Evolutionary conservation across 2,797 vertebrate species (phyloP).

Genomic region (Pseudomugil gertrudae): DNA sequence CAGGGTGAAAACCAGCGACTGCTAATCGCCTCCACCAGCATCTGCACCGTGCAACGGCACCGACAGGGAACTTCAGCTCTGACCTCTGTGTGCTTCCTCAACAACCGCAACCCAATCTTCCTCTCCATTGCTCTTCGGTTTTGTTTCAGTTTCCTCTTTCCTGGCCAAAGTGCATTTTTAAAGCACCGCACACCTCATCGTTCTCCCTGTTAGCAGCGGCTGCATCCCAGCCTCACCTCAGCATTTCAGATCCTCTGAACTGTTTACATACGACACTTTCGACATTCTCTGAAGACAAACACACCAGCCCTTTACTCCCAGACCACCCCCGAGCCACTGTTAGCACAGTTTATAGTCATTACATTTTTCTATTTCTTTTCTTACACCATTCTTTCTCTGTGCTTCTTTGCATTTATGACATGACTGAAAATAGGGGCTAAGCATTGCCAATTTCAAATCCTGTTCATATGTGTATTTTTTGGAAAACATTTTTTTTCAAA

Average conservation of each 20-base stretch:
- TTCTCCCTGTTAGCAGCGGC: conserved; percentile 5
- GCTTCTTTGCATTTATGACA: conserved; percentile 50
- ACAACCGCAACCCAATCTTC: conserved; percentile 39
- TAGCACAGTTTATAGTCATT: conserved; percentile 43
- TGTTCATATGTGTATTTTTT: conserved; percentile 82
- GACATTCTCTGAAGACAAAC: conserved; percentile 68
- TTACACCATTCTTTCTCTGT: conserved; percentile 1
- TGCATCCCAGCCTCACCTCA: conserved; percentile 4
- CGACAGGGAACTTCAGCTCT: conserved; percentile 77
- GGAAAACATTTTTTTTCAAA: conserved; percentile 73
- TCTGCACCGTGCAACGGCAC: conserved; percentile 38
- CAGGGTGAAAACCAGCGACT: conserved; percentile 82
- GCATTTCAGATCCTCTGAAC: conserved; percentile 29
- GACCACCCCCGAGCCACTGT: conserved; percentile 24
- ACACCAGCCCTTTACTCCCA: conserved; percentile 66
- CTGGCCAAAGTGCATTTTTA: conserved; percentile 21
- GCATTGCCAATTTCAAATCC: conserved; percentile 77
- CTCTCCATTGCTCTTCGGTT: background rate
- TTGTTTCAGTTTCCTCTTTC: background rate
- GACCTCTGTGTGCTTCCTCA: conserved; percentile 36
- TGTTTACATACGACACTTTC: conserved; percentile 80
- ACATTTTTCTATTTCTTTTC: background rate
- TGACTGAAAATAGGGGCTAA: conserved; percentile 67
- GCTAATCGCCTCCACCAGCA: conserved; percentile 63
- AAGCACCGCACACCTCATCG: background rate